These are phyloP conservation scores for Calliopum simillimum DNA, from an alignment of 2,888 invertebrate species.

Conservation along the genomic window DNA sequence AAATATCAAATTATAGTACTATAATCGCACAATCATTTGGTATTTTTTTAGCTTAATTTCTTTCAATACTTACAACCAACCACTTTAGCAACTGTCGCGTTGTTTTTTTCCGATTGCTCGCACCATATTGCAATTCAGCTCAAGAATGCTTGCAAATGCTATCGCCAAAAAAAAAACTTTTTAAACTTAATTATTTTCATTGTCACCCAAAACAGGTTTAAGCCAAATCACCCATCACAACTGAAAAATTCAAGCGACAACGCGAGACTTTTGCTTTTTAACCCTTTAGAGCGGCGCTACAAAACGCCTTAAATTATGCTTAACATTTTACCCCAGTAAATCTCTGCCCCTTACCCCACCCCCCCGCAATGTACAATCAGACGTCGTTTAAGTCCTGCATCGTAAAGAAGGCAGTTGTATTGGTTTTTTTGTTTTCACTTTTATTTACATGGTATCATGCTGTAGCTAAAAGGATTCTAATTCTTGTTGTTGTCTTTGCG, in stretches of 20 bases:
- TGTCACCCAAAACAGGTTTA: constrained; percentile 44
- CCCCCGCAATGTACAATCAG: not conserved
- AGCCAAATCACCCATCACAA: constrained; percentile 11
- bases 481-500: constrained; percentile 28
- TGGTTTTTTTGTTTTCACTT: not conserved
- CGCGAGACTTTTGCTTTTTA: constrained; percentile 30
- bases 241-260: not conserved
- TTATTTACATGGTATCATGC: not conserved
- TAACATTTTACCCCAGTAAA: constrained; percentile 3
- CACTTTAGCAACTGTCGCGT: not conserved
- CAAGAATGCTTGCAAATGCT: not conserved
- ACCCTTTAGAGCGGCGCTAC: constrained; percentile 20
- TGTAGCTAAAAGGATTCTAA: constrained; percentile 28
- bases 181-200: constrained; percentile 53
- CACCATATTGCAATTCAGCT: constrained; percentile 1
- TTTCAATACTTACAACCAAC: not conserved
- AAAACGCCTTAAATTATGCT: constrained; percentile 3
- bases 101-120: not conserved
- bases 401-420: not conserved
- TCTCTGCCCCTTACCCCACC: too few species aligned
- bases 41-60: constrained; percentile 13
- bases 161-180: constrained; percentile 46
- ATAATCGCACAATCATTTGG: constrained; percentile 56
- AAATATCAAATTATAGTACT: constrained; percentile 55
- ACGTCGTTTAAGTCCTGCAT: not conserved